phyloP scores from a whole-genome alignment of 2,888 invertebrate species.

The Zaprionus obscuricornis region DNA sequence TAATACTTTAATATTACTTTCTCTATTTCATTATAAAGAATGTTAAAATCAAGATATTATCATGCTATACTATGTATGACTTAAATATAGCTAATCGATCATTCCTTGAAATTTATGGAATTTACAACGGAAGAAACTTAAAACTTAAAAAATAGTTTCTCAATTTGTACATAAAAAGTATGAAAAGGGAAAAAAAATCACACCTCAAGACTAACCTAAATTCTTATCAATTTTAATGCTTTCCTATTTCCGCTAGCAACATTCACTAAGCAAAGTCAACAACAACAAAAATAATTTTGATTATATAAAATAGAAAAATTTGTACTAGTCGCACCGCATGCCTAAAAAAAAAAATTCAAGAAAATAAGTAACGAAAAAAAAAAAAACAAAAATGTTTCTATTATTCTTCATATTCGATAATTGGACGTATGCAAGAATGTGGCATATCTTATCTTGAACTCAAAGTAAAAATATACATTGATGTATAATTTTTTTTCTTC shows the following conservation, averaged over 20 bases:
- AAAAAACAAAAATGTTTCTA: slow-evolving; percentile 14
- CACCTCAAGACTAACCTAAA: slow-evolving; percentile 51
- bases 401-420: slow-evolving; percentile 24
- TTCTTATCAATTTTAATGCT: slow-evolving; percentile 60
- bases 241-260: slow-evolving; percentile 55
- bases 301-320: slow-evolving; percentile 35
- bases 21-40: no score
- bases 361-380: slow-evolving; percentile 5
- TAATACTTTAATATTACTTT: no score
- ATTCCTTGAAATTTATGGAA: no score
- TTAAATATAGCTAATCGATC: no score
- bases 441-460: slow-evolving; percentile 61
- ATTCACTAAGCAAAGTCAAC: slow-evolving; percentile 13
- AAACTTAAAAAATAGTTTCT: no score
- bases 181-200: slow-evolving; percentile 6
- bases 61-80: no score
- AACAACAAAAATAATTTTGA: slow-evolving; percentile 3
- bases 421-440: slow-evolving; percentile 38
- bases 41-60: no score
- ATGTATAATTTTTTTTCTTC: slow-evolving; percentile 25
- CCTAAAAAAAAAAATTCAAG: slow-evolving; percentile 32
- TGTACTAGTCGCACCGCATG: slow-evolving; percentile 21
- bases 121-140: no score
- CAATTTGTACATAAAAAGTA: no score
- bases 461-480: slow-evolving; percentile 31